Base-by-base conservation (phyloP, 2,113 vertebrate genomes). In the Clarias gariepinus region DNA sequence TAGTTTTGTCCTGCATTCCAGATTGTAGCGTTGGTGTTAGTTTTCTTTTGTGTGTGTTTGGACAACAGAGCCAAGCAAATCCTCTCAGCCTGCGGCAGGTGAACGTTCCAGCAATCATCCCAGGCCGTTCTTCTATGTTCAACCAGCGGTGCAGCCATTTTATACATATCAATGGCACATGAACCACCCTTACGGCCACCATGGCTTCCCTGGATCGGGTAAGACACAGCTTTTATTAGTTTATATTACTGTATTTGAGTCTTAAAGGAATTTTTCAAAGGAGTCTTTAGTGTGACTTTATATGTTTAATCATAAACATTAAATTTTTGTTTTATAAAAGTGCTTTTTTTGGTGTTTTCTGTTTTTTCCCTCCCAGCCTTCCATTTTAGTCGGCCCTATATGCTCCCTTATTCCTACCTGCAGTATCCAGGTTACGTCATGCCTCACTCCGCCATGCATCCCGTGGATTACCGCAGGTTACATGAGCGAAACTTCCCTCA, bases 91-190 rank as follows among this genome's bases (percentile, higher is more conserved):
- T 2, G 85, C 89, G 81, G 93, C 92, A 73, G 36, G 41, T 25
- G 94, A 92, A 53, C 92, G 92, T 71, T 87, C 88, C 11, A 53
- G 71, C 63, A 91, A 85, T 0, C 94, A 94, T 61, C 69, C 92
- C 53, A 92, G 94, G 81, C 95, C 95, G 0, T 95, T 95, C 83
- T 95, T 95, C 92, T 95, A 94, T 30, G 94, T 95, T 64, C 95
- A 95, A 85, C 94, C 94, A 5, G 92, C 94, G 0, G 91, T 93
- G 85, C 95, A 95, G n/a, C 94, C 93, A 3, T 95, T 92, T 53
- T 93, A 91, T 86, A 85, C 93, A 2, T 93, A 94, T 87, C 94
- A 92, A 1, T 94, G 93, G 94, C 94, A 94, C 82, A 80, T 93
- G 89, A 94, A 91, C 90, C 91, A 91, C 68, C 93, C 94, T 0